Conservation (phyloP, 2,113 vertebrate species). For the Paedocypris sp. region DNA sequence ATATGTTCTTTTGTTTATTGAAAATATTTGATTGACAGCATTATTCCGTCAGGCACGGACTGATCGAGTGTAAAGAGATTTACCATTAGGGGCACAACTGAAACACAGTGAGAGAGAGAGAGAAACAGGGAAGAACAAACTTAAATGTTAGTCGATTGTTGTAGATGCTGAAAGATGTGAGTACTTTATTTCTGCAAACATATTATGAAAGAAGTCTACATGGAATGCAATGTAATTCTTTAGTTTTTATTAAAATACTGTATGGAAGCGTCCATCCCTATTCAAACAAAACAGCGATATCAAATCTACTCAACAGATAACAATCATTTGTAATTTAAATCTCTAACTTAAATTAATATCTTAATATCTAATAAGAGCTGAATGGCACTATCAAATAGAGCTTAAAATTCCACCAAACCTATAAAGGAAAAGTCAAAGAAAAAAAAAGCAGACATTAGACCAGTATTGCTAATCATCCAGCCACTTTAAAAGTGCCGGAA, state of each 20-base stretch:
- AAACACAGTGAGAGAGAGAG: conserved; percentile 27
- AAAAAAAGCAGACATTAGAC: conserved; percentile 30
- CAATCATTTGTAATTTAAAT: conserved; percentile 25
- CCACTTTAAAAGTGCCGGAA: conserved; percentile 22
- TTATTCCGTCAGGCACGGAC: conserved; percentile 36
- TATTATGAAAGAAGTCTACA: conserved; percentile 24
- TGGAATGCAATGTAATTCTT: conserved; percentile 34
- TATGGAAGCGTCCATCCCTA: conserved; percentile 27
- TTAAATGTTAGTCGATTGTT: conserved; percentile 21
- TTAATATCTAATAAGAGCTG: conserved; percentile 35
- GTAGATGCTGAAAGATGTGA: conserved; percentile 6
- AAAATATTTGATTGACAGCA: conserved; percentile 34
- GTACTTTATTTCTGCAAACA: conserved; percentile 19
- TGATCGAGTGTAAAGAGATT: conserved; percentile 21
- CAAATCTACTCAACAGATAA: conserved; percentile 31
- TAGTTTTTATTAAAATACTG: conserved; percentile 25
- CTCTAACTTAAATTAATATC: conserved; percentile 26
- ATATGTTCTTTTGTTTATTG: conserved; percentile 33
- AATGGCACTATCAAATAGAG: conserved; percentile 28
- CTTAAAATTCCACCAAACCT: no score
- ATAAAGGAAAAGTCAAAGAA: conserved; percentile 22
- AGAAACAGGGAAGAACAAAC: conserved; percentile 18
- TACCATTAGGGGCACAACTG: conserved; percentile 5
- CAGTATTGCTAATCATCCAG: conserved; percentile 34
- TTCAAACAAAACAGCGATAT: conserved; percentile 23